phyloP scores from a whole-genome alignment of 2,797 vertebrate genomes.

The Orestias chungarensis region DNA sequence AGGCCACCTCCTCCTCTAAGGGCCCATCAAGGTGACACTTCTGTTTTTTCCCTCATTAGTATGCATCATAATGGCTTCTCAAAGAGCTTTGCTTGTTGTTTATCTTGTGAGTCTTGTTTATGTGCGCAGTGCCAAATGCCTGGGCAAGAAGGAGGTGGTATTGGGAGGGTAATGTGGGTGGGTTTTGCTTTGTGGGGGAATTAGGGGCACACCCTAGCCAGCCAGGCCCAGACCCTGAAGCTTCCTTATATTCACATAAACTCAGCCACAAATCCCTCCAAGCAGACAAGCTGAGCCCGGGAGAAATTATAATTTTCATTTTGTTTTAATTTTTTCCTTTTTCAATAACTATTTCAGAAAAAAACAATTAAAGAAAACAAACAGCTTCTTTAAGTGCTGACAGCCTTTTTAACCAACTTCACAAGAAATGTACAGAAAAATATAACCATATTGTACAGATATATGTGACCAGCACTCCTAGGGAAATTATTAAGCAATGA shows the following conservation, averaged over 20 bases:
- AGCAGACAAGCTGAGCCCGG: constrained; percentile 85
- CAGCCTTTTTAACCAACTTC: constrained; percentile 99
- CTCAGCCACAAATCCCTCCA: constrained; percentile 58
- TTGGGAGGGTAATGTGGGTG: constrained; percentile 61
- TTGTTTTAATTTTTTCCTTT: constrained; percentile 81
- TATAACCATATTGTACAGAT: constrained; percentile 99
- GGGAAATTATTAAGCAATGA: constrained; percentile 97
- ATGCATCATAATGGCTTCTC: constrained; percentile 98
- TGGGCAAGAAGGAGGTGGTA: constrained; percentile 72
- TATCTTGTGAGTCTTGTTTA: constrained; percentile 99
- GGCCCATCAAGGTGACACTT: constrained; percentile 88
- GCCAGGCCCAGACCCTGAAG: constrained; percentile 82
- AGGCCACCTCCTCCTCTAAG: constrained; percentile 73
- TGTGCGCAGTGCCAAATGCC: constrained; percentile 99
- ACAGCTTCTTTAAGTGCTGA: constrained; percentile 99
- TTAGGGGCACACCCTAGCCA: constrained; percentile 57
- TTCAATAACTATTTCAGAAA: constrained; percentile 82
- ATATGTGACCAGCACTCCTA: constrained; percentile 99
- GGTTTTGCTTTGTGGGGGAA: constrained; percentile 27
- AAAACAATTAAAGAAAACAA: constrained; percentile 76
- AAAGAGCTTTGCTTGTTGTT: constrained; percentile 99
- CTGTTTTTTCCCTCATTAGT: constrained; percentile 96
- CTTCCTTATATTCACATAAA: constrained; percentile 84
- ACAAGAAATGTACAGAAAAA: constrained; percentile 95
- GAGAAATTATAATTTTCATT: constrained; percentile 71